Conservation (phyloP, 2,797 vertebrate genomes). For the Leuciscus waleckii region DNA sequence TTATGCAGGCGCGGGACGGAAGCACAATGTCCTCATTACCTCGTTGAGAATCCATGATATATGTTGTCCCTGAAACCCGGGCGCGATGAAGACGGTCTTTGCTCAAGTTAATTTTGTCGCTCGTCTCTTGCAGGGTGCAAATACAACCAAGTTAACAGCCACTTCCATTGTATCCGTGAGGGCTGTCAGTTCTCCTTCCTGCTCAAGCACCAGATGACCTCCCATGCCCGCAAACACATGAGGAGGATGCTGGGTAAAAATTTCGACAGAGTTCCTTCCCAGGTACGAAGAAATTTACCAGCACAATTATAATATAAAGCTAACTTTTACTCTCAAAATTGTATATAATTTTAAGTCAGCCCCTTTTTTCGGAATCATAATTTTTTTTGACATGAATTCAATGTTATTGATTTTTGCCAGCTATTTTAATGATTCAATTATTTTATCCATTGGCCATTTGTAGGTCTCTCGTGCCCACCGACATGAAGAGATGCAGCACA, state of each 20-base stretch:
- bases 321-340: not conserved
- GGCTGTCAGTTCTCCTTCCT: slow-evolving; percentile 99
- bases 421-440: not conserved
- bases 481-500: slow-evolving; percentile 77
- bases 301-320: not conserved
- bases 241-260: slow-evolving; percentile 98
- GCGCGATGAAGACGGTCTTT: slow-evolving; percentile 48
- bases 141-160: slow-evolving; percentile 99
- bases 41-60: slow-evolving; percentile 53
- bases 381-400: not conserved
- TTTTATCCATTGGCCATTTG: slow-evolving; percentile 35
- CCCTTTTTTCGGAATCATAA: not conserved
- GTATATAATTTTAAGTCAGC: not conserved
- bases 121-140: slow-evolving; percentile 87
- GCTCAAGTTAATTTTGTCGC: slow-evolving; percentile 56
- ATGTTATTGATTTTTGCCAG: too few relatives aligned
- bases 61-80: slow-evolving; percentile 43
- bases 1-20: slow-evolving; percentile 47
- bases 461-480: slow-evolving; percentile 79
- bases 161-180: slow-evolving; percentile 99
- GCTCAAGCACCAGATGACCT: slow-evolving; percentile 99
- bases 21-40: slow-evolving; percentile 56
- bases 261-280: slow-evolving; percentile 94
- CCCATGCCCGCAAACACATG: slow-evolving; percentile 98
- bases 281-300: slow-evolving; percentile 77